A percentile compares a stretch with the other conserved stretches of the same genome.
phyloP scores from a whole-genome alignment of 2,113 vertebrate species.

The Oryzias curvinotus region DNA sequence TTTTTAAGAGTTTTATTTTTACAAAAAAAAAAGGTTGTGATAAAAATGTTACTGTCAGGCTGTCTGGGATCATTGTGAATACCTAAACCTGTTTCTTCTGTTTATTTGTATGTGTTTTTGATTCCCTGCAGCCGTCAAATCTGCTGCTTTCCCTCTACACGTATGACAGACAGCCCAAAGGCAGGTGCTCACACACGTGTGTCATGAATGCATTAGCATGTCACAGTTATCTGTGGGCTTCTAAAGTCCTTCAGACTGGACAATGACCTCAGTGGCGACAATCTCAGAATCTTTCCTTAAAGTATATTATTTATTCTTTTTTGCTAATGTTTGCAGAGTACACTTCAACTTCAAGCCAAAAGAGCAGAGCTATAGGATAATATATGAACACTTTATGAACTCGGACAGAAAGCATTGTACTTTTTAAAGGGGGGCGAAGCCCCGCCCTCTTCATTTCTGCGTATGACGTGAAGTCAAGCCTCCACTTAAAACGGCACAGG shows the following conservation, averaged over 20 bases:
- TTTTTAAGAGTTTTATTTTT: conserved; percentile 7
- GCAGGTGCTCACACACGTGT: not conserved
- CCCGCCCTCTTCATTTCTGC: not conserved
- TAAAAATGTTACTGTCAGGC: not conserved
- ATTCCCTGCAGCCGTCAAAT: conserved; percentile 3
- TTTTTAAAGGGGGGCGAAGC: not conserved
- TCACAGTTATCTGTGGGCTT: not conserved
- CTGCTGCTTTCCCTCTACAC: conserved; percentile 9
- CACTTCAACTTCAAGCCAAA: conserved; percentile 48
- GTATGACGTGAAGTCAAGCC: not conserved
- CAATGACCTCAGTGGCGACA: conserved; percentile 25
- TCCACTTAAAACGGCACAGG: conserved; percentile 7
- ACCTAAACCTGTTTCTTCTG: not conserved
- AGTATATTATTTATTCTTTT: conserved; percentile 52
- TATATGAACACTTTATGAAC: conserved; percentile 7
- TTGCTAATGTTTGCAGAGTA: conserved; percentile 11
- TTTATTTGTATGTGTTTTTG: conserved; percentile 16
- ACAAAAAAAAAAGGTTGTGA: conserved; percentile 1
- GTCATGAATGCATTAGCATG: not conserved
- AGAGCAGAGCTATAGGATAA: not conserved
- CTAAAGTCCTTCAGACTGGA: not conserved
- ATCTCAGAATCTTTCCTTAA: conserved; percentile 28
- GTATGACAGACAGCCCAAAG: conserved; percentile 4
- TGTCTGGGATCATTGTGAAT: conserved; percentile 9
- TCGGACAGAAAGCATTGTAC: not conserved